Evolutionary conservation across 2,797 vertebrate species (phyloP), one percentile per base, ranked within the genome.

Genomic region (Sylvilagus floridanus): DNA sequence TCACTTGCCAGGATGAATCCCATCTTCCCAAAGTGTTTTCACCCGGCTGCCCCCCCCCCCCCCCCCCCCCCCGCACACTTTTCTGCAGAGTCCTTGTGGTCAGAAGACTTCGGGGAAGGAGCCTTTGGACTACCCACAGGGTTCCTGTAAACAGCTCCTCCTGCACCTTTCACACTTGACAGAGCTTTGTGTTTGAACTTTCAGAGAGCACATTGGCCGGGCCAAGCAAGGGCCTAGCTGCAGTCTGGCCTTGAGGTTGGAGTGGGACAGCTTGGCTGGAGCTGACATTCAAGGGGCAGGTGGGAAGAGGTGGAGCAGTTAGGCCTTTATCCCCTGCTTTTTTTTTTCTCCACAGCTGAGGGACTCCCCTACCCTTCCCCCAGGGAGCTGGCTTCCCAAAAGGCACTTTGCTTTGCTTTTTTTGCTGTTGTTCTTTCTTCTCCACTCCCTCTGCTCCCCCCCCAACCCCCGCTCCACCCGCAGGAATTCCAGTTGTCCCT

Each of bases 401-500:
- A 95, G 65, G 17, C 28, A 63, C 35, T 92, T 94, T 85, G 54
- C 54, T 57, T 57, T 47, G 42, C 12, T 86, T 94, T 85, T 88
- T 88, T 76, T 90, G 73, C 71, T 94, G 78, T 54, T 82, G 21
- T 94, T 96, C 73, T 85, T 92, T 86, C 69, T 91, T 93, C 81
- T 93, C 81, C n/a, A 94, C 63, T 92, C 68, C 62, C 47, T 95
- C 57, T 88, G 57, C 66, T 95, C 32, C 73, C 24, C 35, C 92
- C 73, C 90, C 52, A 47, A 9, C 32, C 57, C 83, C 81, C 30
- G 66, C 71, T 69, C 37, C 84, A 73, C 81, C 75, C 85, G 65
- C 60, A 94, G 88, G 85, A 95, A 96, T 97, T 91, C 66, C 84
- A 96, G 28, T 37, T 69, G 54, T 94, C 84, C 89, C 84, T 47